Evolutionary conservation across 2,113 vertebrate genomes (phyloP).

Genomic region (Craseonycteris thonglongyai): DNA sequence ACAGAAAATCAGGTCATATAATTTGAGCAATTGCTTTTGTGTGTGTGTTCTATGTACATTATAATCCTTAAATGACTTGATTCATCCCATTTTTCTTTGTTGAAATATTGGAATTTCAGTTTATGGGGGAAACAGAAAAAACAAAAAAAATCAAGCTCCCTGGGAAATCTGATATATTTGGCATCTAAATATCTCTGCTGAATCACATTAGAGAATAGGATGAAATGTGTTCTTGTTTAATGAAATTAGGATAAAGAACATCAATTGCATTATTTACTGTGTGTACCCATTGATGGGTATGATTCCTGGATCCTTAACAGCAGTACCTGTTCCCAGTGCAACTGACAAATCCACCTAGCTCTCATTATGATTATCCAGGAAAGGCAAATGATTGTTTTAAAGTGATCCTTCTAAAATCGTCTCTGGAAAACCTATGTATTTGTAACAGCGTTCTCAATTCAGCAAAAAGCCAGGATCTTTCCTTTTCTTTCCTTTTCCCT

Average conservation of each 20-base stretch:
- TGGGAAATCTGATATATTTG: not conserved
- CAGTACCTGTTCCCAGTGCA: not conserved
- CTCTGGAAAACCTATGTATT: not conserved
- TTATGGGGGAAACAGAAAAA: not conserved
- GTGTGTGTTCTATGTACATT: not conserved
- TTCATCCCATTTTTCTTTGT: not conserved
- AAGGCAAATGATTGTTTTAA: not conserved
- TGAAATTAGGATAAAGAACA: slow-evolving; percentile 33
- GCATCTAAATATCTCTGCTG: not conserved
- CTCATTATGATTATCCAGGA: not conserved
- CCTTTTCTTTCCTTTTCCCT: not conserved
- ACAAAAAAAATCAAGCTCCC: not conserved
- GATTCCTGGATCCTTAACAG: not conserved
- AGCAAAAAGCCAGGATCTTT: not conserved
- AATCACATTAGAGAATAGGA: not conserved
- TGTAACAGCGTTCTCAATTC: not conserved
- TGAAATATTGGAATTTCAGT: not conserved
- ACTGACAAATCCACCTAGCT: not conserved
- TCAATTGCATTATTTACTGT: not conserved
- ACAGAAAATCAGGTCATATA: not conserved
- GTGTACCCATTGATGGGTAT: not conserved
- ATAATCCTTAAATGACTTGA: not conserved
- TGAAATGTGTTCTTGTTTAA: not conserved
- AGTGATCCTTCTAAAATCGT: not conserved
- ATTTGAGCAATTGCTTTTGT: not conserved